Evolutionary conservation across 2,797 vertebrate species (phyloP).

Genomic region (Diplodus sargus): DNA sequence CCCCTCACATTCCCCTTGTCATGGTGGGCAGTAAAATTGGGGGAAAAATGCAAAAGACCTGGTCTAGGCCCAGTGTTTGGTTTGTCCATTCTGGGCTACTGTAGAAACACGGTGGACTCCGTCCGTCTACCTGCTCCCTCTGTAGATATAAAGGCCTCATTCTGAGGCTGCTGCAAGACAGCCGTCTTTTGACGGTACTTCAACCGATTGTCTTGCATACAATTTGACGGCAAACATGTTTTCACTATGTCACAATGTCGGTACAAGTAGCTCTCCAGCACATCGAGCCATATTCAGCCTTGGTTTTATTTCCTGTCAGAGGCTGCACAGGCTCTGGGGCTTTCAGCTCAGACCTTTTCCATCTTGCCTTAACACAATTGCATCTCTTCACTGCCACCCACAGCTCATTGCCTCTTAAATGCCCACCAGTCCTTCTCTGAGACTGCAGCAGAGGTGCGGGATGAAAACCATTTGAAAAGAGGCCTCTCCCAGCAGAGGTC

Average conservation of each 20-base stretch:
- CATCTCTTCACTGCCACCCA: conserved; percentile 61
- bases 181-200: too few relatives aligned
- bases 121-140: too few relatives aligned
- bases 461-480: conserved; percentile 67
- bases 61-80: too few relatives aligned
- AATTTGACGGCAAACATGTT: not conserved
- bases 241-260: not conserved
- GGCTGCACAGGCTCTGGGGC: conserved; percentile 25
- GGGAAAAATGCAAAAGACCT: too few relatives aligned
- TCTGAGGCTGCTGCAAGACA: too few relatives aligned
- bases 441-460: conserved; percentile 63
- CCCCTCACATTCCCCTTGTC: too few relatives aligned
- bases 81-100: too few relatives aligned
- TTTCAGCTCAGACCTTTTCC: conserved; percentile 61
- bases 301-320: conserved; percentile 35
- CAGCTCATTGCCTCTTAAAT: conserved; percentile 56
- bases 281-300: conserved; percentile 5
- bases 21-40: too few relatives aligned
- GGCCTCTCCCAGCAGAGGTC: conserved; percentile 73
- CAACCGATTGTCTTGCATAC: not conserved
- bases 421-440: conserved; percentile 59
- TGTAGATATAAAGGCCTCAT: too few relatives aligned
- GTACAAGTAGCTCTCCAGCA: not conserved
- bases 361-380: conserved; percentile 67
- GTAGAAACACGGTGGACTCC: too few relatives aligned